These are phyloP conservation scores for Nothoprocta perdicaria DNA, from an alignment of 2,113 vertebrate species.

Conservation along the genomic window DNA sequence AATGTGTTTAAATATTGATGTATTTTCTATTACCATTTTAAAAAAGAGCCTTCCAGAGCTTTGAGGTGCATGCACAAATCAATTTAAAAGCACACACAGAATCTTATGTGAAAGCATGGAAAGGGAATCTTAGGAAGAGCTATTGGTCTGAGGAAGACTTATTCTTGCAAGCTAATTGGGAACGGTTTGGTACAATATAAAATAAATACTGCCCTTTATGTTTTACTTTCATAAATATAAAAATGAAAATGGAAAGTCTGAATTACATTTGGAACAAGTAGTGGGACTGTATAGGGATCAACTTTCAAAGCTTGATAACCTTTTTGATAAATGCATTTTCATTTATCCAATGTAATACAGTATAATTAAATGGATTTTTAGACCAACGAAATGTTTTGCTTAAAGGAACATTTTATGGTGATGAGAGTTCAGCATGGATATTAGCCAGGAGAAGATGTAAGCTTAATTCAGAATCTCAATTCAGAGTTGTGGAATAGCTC, in stretches of 20 bases:
- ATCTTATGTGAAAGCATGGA: not conserved
- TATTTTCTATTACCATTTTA: conserved; percentile 3
- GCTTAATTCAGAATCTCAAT: not conserved
- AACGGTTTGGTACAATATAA: not conserved
- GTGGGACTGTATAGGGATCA: not conserved
- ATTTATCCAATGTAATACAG: not conserved
- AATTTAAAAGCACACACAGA: not conserved
- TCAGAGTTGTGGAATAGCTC: not conserved
- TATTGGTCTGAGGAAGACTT: not conserved
- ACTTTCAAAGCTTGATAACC: not conserved
- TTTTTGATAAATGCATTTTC: conserved; percentile 18
- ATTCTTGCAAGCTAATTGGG: not conserved
- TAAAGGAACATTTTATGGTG: not conserved
- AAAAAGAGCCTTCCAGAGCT: not conserved
- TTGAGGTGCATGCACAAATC: conserved; percentile 1
- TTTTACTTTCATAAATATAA: not conserved
- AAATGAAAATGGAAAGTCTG: not conserved
- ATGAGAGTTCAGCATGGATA: not conserved
- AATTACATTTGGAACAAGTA: not conserved
- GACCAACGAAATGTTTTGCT: conserved; percentile 15
- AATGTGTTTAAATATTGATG: conserved; percentile 45
- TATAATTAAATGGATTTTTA: conserved; percentile 24
- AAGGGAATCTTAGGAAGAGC: not conserved
- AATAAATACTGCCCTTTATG: not conserved
- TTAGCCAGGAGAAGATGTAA: not conserved